Evolutionary conservation across 2,888 invertebrate genomes (phyloP), one percentile per base, ranked within the genome.

Genomic region (Polia nebulosa): DNA sequence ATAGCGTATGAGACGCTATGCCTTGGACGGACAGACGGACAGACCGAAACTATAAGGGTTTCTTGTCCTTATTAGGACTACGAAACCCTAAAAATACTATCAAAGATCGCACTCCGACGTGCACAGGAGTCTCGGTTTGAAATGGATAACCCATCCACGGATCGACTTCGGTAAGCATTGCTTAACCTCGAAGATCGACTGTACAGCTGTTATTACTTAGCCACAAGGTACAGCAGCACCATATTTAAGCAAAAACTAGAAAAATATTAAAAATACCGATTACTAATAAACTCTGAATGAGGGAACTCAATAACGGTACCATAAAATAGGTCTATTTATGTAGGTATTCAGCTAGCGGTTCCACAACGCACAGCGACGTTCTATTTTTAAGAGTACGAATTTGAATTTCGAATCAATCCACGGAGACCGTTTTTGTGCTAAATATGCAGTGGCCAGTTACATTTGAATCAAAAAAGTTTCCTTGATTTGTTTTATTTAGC

Each of bases 331-430:
- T 59, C 60, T 64, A 73, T 70, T 76, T 71, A n/a, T n/a, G n/a
- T n/a, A n/a, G n/a, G n/a, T n/a, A 80, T 80, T 77, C 81, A 61
- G 73, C 56, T 88, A 90, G 87, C 92, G 88, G 91, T 89, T 78
- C 71, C 78, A 65, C 65, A 75, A 69, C 25, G 72, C 71, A 76
- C 73, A 72, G 69, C 79, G 84, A 76, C 71, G 80, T 73, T 79
- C 80, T 84, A 84, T 78, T 78, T 81, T 92, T 89, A 83, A 90
- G n/a, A 85, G 75, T 56, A 73, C 63, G 59, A 67, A 93, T 93
- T 93, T 91, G 87, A 92, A 93, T 89, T 94, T 92, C 90, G 86
- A 89, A 92, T 90, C 68, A 75, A 56, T 78, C 72, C 80, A 80
- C 81, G 77, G 78, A 74, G 82, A 88, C 89, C 87, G 90, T 89